A percentile compares a stretch with the other conserved stretches of the same genome.
phyloP scores from a whole-genome alignment of 2,888 invertebrate genomes.

The Alviniconcha strummeri region DNA sequence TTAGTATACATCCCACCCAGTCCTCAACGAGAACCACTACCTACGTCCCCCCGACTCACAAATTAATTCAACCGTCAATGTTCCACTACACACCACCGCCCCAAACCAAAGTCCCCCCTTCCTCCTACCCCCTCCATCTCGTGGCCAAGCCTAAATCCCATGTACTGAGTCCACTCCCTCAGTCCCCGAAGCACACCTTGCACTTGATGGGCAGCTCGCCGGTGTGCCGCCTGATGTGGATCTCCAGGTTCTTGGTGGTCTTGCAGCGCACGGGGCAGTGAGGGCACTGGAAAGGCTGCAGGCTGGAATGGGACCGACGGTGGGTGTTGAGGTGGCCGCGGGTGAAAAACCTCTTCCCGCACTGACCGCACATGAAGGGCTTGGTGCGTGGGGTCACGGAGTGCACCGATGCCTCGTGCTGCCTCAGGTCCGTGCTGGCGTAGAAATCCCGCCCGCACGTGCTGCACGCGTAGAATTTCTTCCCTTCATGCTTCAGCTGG shows the following conservation, averaged over 20 bases:
- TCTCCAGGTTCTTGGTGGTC: constrained; percentile 3
- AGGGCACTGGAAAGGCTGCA: background rate
- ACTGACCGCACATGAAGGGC: constrained; percentile 13
- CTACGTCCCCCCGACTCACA: too few species aligned
- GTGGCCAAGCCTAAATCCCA: too few species aligned
- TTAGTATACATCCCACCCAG: too few species aligned
- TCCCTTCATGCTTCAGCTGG: constrained; percentile 2
- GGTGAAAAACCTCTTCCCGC: constrained; percentile 8
- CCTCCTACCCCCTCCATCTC: too few species aligned
- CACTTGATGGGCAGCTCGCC: constrained; percentile 13
- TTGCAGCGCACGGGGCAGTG: constrained; percentile 5
- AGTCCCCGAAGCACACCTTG: background rate
- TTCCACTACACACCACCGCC: too few species aligned
- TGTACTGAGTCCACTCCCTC: too few species aligned
- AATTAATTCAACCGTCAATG: too few species aligned
- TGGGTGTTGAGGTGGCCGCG: constrained; percentile 18
- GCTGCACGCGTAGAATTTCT: constrained; percentile 1
- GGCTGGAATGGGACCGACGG: background rate
- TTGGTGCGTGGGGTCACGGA: background rate
- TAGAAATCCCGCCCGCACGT: background rate
- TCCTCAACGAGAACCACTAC: too few species aligned
- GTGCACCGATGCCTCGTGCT: constrained; percentile 5
- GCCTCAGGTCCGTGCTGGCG: background rate
- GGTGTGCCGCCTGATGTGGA: background rate
- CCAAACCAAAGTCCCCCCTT: too few species aligned